Evolutionary conservation across 2,797 vertebrate genomes (phyloP), one percentile per base, ranked within the genome.

Genomic region (Petrocephalus schoutedeni): DNA sequence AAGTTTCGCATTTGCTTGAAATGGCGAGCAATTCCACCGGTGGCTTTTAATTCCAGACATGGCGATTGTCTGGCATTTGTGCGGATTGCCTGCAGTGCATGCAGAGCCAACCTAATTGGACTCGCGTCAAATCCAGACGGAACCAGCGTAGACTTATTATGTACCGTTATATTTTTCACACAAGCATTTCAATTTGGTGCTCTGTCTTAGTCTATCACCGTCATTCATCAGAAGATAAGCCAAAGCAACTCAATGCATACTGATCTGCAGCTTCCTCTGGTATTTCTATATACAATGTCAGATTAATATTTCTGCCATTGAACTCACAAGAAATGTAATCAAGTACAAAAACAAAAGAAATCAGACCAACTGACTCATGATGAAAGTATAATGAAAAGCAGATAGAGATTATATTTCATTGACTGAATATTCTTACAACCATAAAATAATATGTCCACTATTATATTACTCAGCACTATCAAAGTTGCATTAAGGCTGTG

Each of bases 21-120:
- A 61, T 88, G 61, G 9, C 19, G 21, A 19, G 83, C 84, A 71
- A 77, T 74, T 88, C 58, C 83, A 67, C 82, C 41, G 87, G 58
- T 53, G 61, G 88, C 64, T 88, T 74, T 67, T 86, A 88, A 88
- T 67, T 88, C 82, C 59, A 88, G 59, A 58, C 61, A 77, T 86
- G 61, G 51, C 85, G 64, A 86, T 64, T 86, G 88, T 19, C 88
- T 74, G 83, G 64, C 83, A 86, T 86, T 23, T 41, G 32, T 28
- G 53, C n/a, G 61, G 86, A 86, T 86, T 23, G 61, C 88, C 83
- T 51, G 88, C 54, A 86, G n/a, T 86, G 61, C 61, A 61, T 28
- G 51, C 32, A 58, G 19, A 32, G n/a, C 19, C 61, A 88, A 86
- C 74, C 54, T 57, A 86, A 88, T 85, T 77, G 61, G 64, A 77